A percentile compares a stretch with the other conserved stretches of the same genome.
Conservation (phyloP, 1,140 invertebrate species). For the Marisa cornuarietis region DNA sequence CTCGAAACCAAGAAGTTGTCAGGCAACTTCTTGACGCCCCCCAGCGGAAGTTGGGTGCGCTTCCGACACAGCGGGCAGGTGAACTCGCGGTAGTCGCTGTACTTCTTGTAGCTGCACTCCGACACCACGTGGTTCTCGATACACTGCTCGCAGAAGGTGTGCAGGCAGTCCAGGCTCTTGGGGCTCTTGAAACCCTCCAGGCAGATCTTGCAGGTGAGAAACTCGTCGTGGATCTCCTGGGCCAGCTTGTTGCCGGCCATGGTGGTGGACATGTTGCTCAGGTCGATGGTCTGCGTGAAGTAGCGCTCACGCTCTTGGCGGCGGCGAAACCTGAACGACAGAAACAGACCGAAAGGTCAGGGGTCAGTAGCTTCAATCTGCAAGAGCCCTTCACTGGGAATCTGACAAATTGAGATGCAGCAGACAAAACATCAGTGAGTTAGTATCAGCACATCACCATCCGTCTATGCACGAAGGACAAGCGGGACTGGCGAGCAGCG, state of each 20-base stretch:
- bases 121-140: conserved; percentile 65
- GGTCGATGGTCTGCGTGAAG: conserved; percentile 53
- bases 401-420: background rate
- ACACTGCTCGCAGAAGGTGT: conserved; percentile 91
- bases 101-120: conserved; percentile 66
- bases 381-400: background rate
- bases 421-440: background rate
- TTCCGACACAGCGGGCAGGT: conserved; percentile 68
- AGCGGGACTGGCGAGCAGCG: too few relatives aligned
- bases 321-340: conserved; percentile 53
- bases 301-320: conserved; percentile 53
- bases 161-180: conserved; percentile 88
- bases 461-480: too few relatives aligned
- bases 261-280: conserved; percentile 37
- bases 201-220: conserved; percentile 65
- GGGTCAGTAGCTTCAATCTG: background rate
- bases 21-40: conserved; percentile 67
- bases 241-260: conserved; percentile 52
- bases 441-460: too few relatives aligned
- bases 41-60: conserved; percentile 65
- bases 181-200: conserved; percentile 70
- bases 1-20: conserved; percentile 68
- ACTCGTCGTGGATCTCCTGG: conserved; percentile 57
- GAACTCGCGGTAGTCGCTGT: conserved; percentile 67
- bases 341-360: background rate